Evolutionary conservation across 2,113 vertebrate species (phyloP).

Genomic region (Syrrhaptes paradoxus): DNA sequence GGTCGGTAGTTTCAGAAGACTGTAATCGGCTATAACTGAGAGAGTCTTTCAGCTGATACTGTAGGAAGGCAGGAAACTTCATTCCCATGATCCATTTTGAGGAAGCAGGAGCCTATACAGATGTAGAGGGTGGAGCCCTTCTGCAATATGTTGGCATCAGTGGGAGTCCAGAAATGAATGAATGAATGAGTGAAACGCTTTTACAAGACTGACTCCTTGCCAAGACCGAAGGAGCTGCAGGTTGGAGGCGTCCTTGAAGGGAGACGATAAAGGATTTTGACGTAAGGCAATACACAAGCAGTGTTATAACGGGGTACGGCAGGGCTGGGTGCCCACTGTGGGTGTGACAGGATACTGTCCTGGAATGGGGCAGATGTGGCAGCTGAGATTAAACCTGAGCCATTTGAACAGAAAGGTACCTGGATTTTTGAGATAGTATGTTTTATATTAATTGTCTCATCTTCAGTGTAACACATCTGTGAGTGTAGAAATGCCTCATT

Average conservation of each 20-base stretch:
- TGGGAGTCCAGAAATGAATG: background rate
- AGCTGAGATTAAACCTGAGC: background rate
- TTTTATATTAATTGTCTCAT: background rate
- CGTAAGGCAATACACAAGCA: background rate
- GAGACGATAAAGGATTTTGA: background rate
- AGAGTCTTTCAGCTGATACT: background rate
- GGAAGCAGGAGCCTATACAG: background rate
- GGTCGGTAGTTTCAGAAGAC: background rate
- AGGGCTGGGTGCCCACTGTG: too few relatives aligned
- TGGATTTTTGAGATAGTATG: background rate
- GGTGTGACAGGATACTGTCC: background rate
- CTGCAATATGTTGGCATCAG: background rate
- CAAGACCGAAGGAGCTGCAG: background rate
- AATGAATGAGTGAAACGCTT: background rate
- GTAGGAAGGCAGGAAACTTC: background rate
- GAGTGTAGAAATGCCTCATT: background rate
- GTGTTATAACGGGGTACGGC: background rate
- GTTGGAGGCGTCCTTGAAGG: background rate
- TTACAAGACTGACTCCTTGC: background rate
- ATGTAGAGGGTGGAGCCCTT: background rate
- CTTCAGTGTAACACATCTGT: background rate
- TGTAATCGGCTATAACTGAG: background rate
- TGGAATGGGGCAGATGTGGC: background rate
- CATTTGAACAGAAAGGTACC: background rate
- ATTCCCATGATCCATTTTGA: background rate